Conservation (phyloP, 2,888 invertebrate species). For the Schizotus pectinicornis region DNA sequence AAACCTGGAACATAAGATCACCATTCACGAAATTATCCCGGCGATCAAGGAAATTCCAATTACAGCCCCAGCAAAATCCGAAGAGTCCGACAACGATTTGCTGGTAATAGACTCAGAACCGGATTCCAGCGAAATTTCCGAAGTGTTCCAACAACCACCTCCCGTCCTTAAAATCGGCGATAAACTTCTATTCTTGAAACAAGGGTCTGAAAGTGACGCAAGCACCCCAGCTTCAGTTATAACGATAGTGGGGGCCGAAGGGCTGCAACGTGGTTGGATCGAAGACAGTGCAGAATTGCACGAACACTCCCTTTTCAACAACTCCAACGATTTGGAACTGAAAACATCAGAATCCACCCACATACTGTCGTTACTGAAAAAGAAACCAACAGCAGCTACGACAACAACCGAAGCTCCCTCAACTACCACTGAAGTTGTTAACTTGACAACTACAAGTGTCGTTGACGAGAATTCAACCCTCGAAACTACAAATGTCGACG, state of each 20-base stretch:
- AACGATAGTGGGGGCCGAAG: slow-evolving; percentile 59
- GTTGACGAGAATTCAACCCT: neutral
- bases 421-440: neutral
- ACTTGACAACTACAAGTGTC: too few relatives aligned
- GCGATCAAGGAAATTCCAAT: slow-evolving; percentile 55
- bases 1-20: slow-evolving; percentile 46
- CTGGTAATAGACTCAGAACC: slow-evolving; percentile 47
- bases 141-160: slow-evolving; percentile 54
- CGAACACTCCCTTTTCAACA: slow-evolving; percentile 27
- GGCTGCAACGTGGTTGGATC: slow-evolving; percentile 51
- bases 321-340: slow-evolving; percentile 37
- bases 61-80: slow-evolving; percentile 50
- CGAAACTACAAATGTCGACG: too few relatives aligned
- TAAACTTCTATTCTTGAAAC: slow-evolving; percentile 53
- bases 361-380: slow-evolving; percentile 46
- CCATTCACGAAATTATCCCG: slow-evolving; percentile 68
- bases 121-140: slow-evolving; percentile 53
- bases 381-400: slow-evolving; percentile 30
- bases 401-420: slow-evolving; percentile 6
- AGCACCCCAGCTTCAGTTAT: slow-evolving; percentile 55
- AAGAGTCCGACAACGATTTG: slow-evolving; percentile 45
- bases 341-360: slow-evolving; percentile 42
- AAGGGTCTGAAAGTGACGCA: slow-evolving; percentile 51
- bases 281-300: slow-evolving; percentile 42
- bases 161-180: slow-evolving; percentile 56